These are phyloP conservation scores for Aleiodes testaceus DNA, from an alignment of 2,888 invertebrate species.

Conservation along the genomic window DNA sequence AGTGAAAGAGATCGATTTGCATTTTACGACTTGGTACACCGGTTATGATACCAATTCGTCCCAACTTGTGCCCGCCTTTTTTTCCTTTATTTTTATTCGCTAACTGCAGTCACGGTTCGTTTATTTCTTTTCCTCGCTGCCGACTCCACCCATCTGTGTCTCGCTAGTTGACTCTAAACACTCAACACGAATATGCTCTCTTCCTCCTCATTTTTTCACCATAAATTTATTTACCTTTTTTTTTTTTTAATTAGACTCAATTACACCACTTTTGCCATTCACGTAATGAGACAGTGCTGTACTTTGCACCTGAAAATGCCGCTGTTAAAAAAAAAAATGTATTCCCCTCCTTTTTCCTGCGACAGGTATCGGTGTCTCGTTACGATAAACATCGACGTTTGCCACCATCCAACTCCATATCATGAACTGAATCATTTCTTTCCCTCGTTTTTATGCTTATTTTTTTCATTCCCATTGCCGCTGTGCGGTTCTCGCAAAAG, in stretches of 20 bases:
- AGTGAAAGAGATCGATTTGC: constrained; percentile 46
- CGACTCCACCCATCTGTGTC: constrained; percentile 12
- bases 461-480: neutral
- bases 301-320: constrained; percentile 25
- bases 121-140: constrained; percentile 25
- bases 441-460: constrained; percentile 29
- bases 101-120: constrained; percentile 33
- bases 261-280: constrained; percentile 9
- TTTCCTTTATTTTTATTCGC: constrained; percentile 21
- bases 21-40: constrained; percentile 40
- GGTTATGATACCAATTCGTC: constrained; percentile 30
- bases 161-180: constrained; percentile 30
- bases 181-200: neutral
- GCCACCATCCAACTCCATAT: constrained; percentile 42
- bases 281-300: neutral
- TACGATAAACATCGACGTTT: constrained; percentile 60
- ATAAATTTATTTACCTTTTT: constrained; percentile 4
- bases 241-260: constrained; percentile 13
- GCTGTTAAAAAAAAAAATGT: neutral
- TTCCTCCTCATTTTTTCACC: neutral
- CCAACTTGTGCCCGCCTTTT: constrained; percentile 20
- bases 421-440: constrained; percentile 47
- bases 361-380: constrained; percentile 56
- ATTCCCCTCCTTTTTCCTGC: constrained; percentile 7
- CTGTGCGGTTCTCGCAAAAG: constrained; percentile 15